A percentile compares a stretch with the other conserved stretches of the same genome.
Conservation (phyloP, 2,113 vertebrate species). For the Spilogale gracilis region DNA sequence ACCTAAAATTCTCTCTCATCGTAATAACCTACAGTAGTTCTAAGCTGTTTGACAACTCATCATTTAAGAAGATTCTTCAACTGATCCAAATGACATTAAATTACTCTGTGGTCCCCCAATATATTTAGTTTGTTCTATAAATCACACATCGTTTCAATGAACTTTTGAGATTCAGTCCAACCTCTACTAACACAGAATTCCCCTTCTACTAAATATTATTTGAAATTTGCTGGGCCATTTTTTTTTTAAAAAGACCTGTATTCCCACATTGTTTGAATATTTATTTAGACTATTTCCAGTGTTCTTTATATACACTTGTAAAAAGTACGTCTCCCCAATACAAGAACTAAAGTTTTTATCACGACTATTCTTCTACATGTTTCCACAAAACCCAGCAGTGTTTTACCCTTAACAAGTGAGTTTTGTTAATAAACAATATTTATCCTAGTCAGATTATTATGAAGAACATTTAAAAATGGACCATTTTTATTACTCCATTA, state of each 20-base stretch:
- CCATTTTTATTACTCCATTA: conserved; percentile 13
- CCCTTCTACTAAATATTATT: neutral
- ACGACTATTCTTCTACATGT: neutral
- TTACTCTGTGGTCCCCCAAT: neutral
- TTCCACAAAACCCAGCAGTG: neutral
- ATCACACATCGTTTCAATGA: neutral
- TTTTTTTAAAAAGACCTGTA: conserved; percentile 11
- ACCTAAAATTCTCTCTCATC: neutral
- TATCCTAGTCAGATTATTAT: conserved; percentile 4
- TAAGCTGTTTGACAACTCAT: neutral
- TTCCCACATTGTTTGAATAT: neutral
- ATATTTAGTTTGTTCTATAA: conserved; percentile 33
- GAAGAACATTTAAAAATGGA: neutral
- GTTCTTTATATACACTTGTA: conserved; percentile 23
- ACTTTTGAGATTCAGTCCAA: neutral
- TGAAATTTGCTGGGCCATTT: neutral
- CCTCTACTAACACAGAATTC: neutral
- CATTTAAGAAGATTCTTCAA: conserved; percentile 11
- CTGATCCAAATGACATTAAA: neutral
- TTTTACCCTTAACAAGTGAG: neutral
- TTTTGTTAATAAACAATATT: neutral
- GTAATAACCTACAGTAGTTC: neutral
- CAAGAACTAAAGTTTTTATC: neutral
- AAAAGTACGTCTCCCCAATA: neutral
- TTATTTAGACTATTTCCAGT: neutral